Evolutionary conservation across 2,113 vertebrate species (phyloP).

Genomic region (Symphodus melops): DNA sequence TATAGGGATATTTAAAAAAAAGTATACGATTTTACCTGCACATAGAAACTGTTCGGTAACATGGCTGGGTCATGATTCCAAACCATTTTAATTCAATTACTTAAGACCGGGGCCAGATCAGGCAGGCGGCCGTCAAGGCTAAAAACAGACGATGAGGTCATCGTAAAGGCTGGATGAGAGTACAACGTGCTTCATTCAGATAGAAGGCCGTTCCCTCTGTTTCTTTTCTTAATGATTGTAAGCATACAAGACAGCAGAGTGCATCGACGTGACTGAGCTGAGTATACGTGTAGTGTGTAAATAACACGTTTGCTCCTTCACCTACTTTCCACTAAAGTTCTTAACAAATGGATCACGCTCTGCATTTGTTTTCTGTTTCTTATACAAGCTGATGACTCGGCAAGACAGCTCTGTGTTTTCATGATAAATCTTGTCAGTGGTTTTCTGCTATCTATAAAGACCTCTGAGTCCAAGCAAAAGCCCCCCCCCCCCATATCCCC

Average conservation of each 20-base stretch:
- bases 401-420: slow-evolving; percentile 10
- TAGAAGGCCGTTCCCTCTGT: slow-evolving; percentile 18
- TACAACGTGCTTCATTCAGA: slow-evolving; percentile 40
- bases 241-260: slow-evolving; percentile 45
- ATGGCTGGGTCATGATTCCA: slow-evolving; percentile 56
- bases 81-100: slow-evolving; percentile 68
- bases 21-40: neutral
- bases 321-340: no score
- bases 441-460: slow-evolving; percentile 14
- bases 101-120: slow-evolving; percentile 49
- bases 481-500: neutral
- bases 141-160: slow-evolving; percentile 70
- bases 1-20: neutral
- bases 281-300: neutral
- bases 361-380: no score
- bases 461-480: slow-evolving; percentile 1
- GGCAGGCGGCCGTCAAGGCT: slow-evolving; percentile 36
- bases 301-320: neutral
- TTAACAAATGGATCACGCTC: no score
- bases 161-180: slow-evolving; percentile 33
- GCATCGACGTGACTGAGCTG: slow-evolving; percentile 1
- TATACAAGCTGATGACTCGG: slow-evolving; percentile 32
- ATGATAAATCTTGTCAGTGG: slow-evolving; percentile 3
- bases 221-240: slow-evolving; percentile 18
- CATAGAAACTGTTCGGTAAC: slow-evolving; percentile 28